These are phyloP conservation scores for Nymphalis polychloros DNA, from an alignment of 2,888 invertebrate species.

Conservation along the genomic window DNA sequence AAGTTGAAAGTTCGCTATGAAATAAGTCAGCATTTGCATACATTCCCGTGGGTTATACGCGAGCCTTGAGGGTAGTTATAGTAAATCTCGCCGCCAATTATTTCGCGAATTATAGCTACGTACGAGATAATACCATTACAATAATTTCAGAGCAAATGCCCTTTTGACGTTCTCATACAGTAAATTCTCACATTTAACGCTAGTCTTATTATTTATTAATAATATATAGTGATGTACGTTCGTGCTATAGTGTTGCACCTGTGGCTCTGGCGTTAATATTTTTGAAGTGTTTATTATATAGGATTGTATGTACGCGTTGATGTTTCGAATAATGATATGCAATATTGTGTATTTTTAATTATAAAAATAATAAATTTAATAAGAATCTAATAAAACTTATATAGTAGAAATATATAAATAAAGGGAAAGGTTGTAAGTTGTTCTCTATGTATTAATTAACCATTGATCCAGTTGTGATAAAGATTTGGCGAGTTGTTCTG, in stretches of 20 bases:
- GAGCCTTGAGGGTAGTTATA: constrained; percentile 47
- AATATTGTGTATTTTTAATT: background rate
- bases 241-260: constrained; percentile 11
- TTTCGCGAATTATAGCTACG: constrained; percentile 51
- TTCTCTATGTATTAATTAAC: too few relatives aligned
- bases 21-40: constrained; percentile 47
- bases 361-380: background rate
- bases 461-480: too few relatives aligned
- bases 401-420: too few relatives aligned
- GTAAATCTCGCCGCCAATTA: constrained; percentile 58
- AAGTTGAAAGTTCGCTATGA: constrained; percentile 43
- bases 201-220: constrained; percentile 37
- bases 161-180: constrained; percentile 38
- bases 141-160: constrained; percentile 42
- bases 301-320: background rate
- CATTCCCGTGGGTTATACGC: constrained; percentile 33
- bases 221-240: constrained; percentile 29
- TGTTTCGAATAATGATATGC: background rate
- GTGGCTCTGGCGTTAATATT: background rate
- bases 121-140: constrained; percentile 40
- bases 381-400: background rate
- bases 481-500: too few relatives aligned
- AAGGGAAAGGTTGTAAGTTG: too few relatives aligned
- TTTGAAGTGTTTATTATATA: background rate
- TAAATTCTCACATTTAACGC: constrained; percentile 40